A percentile compares a stretch with the other conserved stretches of the same genome.
phyloP scores from a whole-genome alignment of 2,888 invertebrate genomes.

The Caenorhabditis sp. region DNA sequence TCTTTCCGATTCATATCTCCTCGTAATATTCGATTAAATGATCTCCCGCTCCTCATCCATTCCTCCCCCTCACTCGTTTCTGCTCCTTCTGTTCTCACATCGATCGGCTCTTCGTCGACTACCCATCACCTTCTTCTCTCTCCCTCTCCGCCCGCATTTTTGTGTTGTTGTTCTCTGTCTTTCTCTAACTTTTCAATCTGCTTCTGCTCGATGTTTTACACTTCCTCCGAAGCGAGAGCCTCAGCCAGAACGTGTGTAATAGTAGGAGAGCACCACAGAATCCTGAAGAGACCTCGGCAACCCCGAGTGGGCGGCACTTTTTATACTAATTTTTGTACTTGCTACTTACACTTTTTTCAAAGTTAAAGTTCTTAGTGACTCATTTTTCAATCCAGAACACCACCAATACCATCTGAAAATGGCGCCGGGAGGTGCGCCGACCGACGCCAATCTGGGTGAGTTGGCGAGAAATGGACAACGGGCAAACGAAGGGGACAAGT shows the following conservation, averaged over 20 bases:
- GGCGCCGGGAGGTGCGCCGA: conserved; percentile 66
- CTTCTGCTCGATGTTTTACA: conserved; percentile 54
- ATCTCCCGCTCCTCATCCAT: conserved; percentile 5
- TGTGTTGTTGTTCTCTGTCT: conserved; percentile 50
- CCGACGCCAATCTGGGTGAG: conserved; percentile 37
- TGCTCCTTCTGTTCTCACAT: conserved; percentile 53
- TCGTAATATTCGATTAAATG: conserved; percentile 21
- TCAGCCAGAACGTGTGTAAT: conserved; percentile 58
- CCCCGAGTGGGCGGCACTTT: conserved; percentile 56
- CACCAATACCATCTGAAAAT: conserved; percentile 38
- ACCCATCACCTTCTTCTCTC: conserved; percentile 39
- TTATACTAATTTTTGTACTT: conserved; percentile 59
- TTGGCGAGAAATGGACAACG: conserved; percentile 28
- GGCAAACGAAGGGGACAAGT: conserved; percentile 41
- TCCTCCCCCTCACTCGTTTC: conserved; percentile 10
- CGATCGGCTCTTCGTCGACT: conserved; percentile 16
- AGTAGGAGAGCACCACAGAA: conserved; percentile 56
- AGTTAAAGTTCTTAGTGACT: background rate
- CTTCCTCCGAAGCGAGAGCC: conserved; percentile 47
- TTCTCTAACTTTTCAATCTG: conserved; percentile 36
- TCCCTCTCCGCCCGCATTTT: conserved; percentile 36
- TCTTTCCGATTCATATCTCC: background rate
- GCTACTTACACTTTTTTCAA: background rate
- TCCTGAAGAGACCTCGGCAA: conserved; percentile 27
- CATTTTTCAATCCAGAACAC: conserved; percentile 11